Percentiles rank a stretch among this genome's conserved stretches.
phyloP scores from a whole-genome alignment of 2,113 vertebrate genomes.

The Ursus arctos region DNA sequence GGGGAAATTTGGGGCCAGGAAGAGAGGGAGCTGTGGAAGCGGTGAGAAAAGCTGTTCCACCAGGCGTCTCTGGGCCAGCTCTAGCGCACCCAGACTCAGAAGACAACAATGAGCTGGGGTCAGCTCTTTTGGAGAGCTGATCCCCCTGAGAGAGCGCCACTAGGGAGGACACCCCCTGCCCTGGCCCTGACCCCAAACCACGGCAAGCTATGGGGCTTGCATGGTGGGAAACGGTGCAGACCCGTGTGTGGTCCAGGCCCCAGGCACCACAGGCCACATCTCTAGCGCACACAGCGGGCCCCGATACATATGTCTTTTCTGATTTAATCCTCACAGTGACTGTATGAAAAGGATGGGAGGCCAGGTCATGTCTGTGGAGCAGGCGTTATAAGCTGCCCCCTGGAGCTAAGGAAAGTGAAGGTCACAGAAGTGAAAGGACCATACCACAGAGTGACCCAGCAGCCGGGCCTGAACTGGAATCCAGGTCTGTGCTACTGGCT shows the following conservation, averaged over 20 bases:
- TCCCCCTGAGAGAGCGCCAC: neutral
- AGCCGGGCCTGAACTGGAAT: neutral
- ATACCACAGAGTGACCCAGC: neutral
- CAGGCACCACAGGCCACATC: neutral
- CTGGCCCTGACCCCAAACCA: neutral
- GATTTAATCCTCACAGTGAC: neutral
- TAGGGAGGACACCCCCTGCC: neutral
- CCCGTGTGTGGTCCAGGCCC: neutral
- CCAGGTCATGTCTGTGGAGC: neutral
- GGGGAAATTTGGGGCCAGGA: neutral
- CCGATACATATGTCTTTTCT: neutral
- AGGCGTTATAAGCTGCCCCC: neutral
- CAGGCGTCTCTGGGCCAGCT: neutral
- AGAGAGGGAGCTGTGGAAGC: neutral
- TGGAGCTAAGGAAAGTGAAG: neutral
- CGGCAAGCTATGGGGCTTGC: neutral
- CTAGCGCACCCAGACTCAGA: neutral
- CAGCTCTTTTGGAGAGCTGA: neutral
- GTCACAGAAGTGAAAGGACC: neutral
- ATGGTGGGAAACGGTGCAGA: neutral
- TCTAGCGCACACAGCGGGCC: neutral
- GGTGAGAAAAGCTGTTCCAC: neutral
- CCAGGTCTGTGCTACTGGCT: neutral
- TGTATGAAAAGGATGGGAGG: neutral
- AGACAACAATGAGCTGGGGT: neutral